A percentile compares a stretch with the other conserved stretches of the same genome.
Evolutionary conservation across 1,140 invertebrate species (phyloP).

Genomic region (Psilanteris sp.): DNA sequence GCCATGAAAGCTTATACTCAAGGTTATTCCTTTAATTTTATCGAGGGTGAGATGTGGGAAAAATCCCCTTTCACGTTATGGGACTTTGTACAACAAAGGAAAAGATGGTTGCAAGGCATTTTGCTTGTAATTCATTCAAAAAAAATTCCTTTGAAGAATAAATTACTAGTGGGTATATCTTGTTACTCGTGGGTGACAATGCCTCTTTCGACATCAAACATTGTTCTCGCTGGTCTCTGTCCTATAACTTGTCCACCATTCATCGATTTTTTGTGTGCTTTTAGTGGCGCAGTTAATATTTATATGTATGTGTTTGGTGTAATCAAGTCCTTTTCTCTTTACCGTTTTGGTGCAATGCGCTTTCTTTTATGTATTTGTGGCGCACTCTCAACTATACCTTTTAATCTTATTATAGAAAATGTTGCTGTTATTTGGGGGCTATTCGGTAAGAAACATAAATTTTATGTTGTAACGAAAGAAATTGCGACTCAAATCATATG

Average conservation of each 20-base stretch:
- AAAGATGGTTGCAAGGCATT: slow-evolving; percentile 98
- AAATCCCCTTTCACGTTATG: slow-evolving; percentile 96
- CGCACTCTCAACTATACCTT: slow-evolving; percentile 92
- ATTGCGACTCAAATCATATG: slow-evolving; percentile 80
- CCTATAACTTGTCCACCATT: slow-evolving; percentile 92
- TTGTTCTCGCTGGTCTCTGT: slow-evolving; percentile 89
- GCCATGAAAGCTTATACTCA: slow-evolving; percentile 94
- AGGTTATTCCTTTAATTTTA: slow-evolving; percentile 94
- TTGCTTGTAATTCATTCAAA: slow-evolving; percentile 95
- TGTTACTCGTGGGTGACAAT: slow-evolving; percentile 98
- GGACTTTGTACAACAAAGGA: slow-evolving; percentile 97
- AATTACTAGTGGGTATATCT: slow-evolving; percentile 91
- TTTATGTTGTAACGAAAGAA: slow-evolving; percentile 97
- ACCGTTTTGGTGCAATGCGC: slow-evolving; percentile 89
- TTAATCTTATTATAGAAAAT: slow-evolving; percentile 96
- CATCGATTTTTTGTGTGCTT: slow-evolving; percentile 92
- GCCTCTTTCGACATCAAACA: slow-evolving; percentile 94
- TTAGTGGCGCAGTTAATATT: slow-evolving; percentile 94
- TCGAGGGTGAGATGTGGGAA: slow-evolving; percentile 99
- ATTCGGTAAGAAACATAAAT: slow-evolving; percentile 95
- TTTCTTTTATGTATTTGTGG: slow-evolving; percentile 91
- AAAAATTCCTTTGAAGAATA: slow-evolving; percentile 89
- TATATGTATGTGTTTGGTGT: slow-evolving; percentile 99
- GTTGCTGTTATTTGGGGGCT: slow-evolving; percentile 95
- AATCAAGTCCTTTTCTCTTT: slow-evolving; percentile 94